Conservation (phyloP, 1,140 invertebrate genomes). For the Conus ventricosus region DNA sequence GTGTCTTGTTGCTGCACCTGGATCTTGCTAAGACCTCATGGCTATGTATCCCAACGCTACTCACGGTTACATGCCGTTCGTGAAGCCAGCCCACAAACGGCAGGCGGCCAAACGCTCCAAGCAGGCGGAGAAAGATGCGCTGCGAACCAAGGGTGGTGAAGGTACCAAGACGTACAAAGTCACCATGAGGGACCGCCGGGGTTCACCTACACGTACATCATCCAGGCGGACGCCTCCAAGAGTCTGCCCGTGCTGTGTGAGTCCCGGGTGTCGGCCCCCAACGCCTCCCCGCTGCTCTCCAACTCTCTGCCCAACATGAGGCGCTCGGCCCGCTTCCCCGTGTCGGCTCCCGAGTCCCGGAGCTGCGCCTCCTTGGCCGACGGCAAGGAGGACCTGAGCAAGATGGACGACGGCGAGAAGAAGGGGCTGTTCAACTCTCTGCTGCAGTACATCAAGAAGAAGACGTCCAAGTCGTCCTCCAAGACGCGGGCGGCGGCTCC, state of each 20-base stretch:
- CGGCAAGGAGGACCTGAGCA: constrained; percentile 41
- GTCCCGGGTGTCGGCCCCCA: constrained; percentile 54
- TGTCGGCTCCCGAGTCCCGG: constrained; percentile 38
- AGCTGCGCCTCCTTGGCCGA: constrained; percentile 37
- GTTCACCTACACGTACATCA: constrained; percentile 67
- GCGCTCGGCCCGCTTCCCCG: constrained; percentile 29
- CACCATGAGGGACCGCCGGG: constrained; percentile 65
- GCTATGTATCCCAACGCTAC: constrained; percentile 72
- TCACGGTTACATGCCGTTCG: constrained; percentile 71
- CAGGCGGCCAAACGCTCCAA: constrained; percentile 54
- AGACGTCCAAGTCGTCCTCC: constrained; percentile 47
- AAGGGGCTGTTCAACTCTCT: constrained; percentile 67
- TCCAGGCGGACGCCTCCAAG: constrained; percentile 67
- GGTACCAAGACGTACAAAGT: constrained; percentile 67
- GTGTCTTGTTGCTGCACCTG: constrained; percentile 30
- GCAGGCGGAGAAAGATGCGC: constrained; percentile 51
- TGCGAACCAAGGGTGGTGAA: constrained; percentile 40
- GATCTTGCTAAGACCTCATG: constrained; percentile 40
- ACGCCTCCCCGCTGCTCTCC: constrained; percentile 34
- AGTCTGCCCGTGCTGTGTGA: constrained; percentile 65
- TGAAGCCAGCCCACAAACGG: constrained; percentile 52
- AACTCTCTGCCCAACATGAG: constrained; percentile 61
- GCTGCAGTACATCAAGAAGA: constrained; percentile 63
- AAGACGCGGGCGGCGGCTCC: constrained; percentile 38
- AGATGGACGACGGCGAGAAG: constrained; percentile 57